Conservation (phyloP, 2,113 vertebrate genomes). For the Calypte anna region DNA sequence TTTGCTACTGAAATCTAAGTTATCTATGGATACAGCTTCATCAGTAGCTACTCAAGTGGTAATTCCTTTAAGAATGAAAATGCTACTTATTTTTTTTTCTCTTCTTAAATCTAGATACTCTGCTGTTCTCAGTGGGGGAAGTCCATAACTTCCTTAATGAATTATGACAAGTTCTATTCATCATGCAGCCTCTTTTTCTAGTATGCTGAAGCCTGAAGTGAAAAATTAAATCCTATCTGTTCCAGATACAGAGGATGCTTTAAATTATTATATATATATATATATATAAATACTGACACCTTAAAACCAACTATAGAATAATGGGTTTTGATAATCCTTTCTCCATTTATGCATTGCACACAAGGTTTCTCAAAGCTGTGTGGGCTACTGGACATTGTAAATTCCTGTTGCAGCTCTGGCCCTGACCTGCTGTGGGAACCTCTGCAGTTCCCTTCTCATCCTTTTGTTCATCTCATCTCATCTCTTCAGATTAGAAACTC, state of each 20-base stretch:
- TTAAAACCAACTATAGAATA: not conserved
- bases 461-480: constrained; percentile 6
- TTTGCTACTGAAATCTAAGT: not conserved
- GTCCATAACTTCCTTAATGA: not conserved
- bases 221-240: not conserved
- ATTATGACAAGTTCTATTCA: not conserved
- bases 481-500: not conserved
- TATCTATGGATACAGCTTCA: not conserved
- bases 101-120: not conserved
- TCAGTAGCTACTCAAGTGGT: not conserved
- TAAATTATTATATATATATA: not conserved
- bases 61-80: not conserved
- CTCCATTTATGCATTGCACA: not conserved
- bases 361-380: not conserved
- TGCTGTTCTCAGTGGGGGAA: not conserved
- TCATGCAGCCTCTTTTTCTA: not conserved
- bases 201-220: not conserved
- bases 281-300: not conserved
- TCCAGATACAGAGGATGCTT: not conserved
- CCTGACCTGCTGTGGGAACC: not conserved
- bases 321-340: not conserved
- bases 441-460: not conserved
- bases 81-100: not conserved
- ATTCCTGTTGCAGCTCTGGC: not conserved
- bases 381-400: not conserved